These are phyloP conservation scores for Scolopax bukidnonensis DNA, from an alignment of 2,797 vertebrate species.

Conservation along the genomic window DNA sequence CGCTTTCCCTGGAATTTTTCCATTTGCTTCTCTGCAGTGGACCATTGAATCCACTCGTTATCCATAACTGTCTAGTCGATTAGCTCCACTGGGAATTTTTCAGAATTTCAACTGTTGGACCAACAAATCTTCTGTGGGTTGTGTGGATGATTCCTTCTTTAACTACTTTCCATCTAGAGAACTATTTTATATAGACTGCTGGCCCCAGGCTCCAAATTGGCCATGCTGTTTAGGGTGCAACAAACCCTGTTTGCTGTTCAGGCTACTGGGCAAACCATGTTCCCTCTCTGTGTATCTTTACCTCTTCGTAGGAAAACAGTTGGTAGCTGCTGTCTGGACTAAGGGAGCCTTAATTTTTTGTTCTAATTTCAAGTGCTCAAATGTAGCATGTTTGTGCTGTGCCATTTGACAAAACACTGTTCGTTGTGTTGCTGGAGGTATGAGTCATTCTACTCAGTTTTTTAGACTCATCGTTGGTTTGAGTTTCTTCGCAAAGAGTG, in stretches of 20 bases:
- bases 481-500: not conserved
- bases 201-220: no score
- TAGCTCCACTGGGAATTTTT: not conserved
- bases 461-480: not conserved
- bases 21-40: not conserved
- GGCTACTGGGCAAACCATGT: not conserved
- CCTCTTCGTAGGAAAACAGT: not conserved
- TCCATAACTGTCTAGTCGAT: not conserved
- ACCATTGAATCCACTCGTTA: not conserved
- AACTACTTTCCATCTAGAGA: rapidly evolving
- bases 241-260: not conserved
- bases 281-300: not conserved
- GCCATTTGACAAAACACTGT: not conserved
- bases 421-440: not conserved
- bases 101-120: not conserved
- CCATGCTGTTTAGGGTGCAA: no score
- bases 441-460: not conserved
- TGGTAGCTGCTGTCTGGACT: not conserved
- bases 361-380: not conserved
- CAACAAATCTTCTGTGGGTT: not conserved
- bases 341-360: not conserved
- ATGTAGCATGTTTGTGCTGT: not conserved
- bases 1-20: not conserved
- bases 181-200: not conserved
- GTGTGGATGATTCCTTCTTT: not conserved